phyloP scores from a whole-genome alignment of 92 coral and sea anemone species.

The Siderastrea siderea region DNA sequence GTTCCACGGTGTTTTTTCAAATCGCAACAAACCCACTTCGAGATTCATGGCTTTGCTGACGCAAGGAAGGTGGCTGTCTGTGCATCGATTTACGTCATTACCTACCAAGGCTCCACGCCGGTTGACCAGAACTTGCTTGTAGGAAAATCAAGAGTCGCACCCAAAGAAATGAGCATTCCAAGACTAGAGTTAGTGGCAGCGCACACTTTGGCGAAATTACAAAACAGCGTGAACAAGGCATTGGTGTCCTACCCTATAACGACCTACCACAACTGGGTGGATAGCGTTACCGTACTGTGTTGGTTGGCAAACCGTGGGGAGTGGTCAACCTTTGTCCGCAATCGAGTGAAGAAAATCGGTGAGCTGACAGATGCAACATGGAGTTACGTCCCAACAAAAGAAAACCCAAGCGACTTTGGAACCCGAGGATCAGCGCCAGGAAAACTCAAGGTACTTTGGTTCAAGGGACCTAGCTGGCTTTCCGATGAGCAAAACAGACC shows the following conservation, averaged over 20 bases:
- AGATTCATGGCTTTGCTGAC: slow-evolving; percentile 70
- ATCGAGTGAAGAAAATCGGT: too few species aligned
- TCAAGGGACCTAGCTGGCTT: too few species aligned
- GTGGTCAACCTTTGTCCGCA: too few species aligned
- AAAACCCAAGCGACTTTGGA: too few species aligned
- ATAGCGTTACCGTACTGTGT: slow-evolving; percentile 59
- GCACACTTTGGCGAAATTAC: slow-evolving; percentile 58
- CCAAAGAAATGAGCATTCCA: slow-evolving; percentile 56
- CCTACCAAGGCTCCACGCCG: slow-evolving; percentile 28
- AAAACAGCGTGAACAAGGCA: slow-evolving; percentile 34
- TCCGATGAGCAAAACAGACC: slow-evolving; percentile 49
- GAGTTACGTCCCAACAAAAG: too few species aligned
- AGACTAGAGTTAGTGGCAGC: slow-evolving; percentile 72
- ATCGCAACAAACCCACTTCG: slow-evolving; percentile 3
- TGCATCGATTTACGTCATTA: slow-evolving; percentile 54
- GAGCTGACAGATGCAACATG: too few species aligned
- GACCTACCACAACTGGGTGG: slow-evolving; percentile 63
- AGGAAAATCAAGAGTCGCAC: slow-evolving; percentile 64
- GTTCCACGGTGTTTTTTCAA: slow-evolving; percentile 75
- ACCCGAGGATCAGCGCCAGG: too few species aligned
- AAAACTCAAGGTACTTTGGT: too few species aligned
- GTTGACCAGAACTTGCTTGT: slow-evolving; percentile 62
- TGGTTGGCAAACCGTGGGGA: slow-evolving; percentile 68
- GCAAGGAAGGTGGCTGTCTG: slow-evolving; percentile 72
- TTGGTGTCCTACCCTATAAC: slow-evolving; percentile 32